Evolutionary conservation across 2,888 invertebrate species (phyloP).

Genomic region (Monoplex corrugatus): DNA sequence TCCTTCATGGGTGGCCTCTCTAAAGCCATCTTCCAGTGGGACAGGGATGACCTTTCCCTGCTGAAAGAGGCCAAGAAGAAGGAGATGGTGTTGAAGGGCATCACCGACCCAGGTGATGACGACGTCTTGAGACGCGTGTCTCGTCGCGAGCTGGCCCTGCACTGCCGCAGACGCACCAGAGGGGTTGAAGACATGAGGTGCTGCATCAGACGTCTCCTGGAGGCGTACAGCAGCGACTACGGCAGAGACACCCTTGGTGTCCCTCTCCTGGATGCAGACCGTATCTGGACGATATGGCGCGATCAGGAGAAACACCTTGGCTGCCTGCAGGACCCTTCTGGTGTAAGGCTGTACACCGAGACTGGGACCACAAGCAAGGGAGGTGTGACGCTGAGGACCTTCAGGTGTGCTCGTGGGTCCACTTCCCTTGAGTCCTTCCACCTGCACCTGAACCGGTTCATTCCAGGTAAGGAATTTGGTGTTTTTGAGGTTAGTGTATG

Average conservation of each 20-base stretch:
- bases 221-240: slow-evolving; percentile 24
- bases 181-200: slow-evolving; percentile 53
- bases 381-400: slow-evolving; percentile 58
- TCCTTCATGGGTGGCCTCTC: slow-evolving; percentile 60
- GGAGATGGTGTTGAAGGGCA: slow-evolving; percentile 52
- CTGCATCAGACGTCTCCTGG: slow-evolving; percentile 52
- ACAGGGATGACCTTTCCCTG: slow-evolving; percentile 56
- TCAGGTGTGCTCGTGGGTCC: slow-evolving; percentile 66
- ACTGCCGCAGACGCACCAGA: slow-evolving; percentile 60
- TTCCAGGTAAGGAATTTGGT: slow-evolving; percentile 48
- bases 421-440: slow-evolving; percentile 69
- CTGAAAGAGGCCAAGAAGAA: slow-evolving; percentile 61
- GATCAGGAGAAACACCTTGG: slow-evolving; percentile 52
- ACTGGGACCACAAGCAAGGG: slow-evolving; percentile 59
- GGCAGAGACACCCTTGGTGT: slow-evolving; percentile 54
- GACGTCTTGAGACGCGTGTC: slow-evolving; percentile 55
- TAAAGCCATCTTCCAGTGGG: slow-evolving; percentile 61
- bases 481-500: no score
- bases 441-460: slow-evolving; percentile 51
- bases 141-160: slow-evolving; percentile 57
- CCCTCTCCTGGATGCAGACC: slow-evolving; percentile 56
- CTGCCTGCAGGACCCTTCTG: slow-evolving; percentile 48
- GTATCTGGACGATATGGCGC: slow-evolving; percentile 28
- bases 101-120: slow-evolving; percentile 51
- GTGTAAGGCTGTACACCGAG: slow-evolving; percentile 55